Evolutionary conservation across 2,113 vertebrate genomes (phyloP).

Genomic region (Agapornis roseicollis): DNA sequence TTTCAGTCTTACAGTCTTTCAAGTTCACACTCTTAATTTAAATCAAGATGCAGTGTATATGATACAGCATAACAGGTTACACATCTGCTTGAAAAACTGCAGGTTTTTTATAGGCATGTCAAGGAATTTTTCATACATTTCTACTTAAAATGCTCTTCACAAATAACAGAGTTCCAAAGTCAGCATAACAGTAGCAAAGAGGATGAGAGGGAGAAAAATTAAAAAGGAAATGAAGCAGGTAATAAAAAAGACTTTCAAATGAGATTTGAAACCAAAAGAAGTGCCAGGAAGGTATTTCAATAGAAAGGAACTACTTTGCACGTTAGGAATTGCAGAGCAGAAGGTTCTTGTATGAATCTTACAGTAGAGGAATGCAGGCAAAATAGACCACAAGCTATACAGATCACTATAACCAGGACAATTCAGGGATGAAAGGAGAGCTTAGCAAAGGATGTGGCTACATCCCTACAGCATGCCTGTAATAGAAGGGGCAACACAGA

Average conservation of each 20-base stretch:
- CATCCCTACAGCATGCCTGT: fast-evolving
- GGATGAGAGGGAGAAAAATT: background rate
- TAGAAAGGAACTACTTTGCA: background rate
- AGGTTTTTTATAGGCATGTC: background rate
- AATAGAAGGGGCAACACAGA: background rate
- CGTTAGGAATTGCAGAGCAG: background rate
- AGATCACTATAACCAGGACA: background rate
- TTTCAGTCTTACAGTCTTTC: too few relatives aligned
- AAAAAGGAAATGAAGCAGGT: constrained; percentile 32
- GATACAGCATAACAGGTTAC: background rate
- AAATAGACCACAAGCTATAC: background rate
- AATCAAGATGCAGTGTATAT: background rate
- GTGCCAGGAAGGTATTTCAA: background rate
- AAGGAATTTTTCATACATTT: background rate
- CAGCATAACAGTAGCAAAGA: background rate
- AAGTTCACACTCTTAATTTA: constrained; percentile 25
- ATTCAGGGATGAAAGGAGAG: background rate
- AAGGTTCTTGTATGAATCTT: background rate
- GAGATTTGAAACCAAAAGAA: background rate
- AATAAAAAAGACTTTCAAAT: constrained; percentile 13
- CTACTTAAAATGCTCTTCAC: background rate
- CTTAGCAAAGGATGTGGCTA: background rate
- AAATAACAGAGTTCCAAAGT: background rate
- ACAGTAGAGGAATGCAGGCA: background rate
- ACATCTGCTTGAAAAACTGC: background rate